These are phyloP conservation scores for Porites cylindrica DNA, from an alignment of 92 coral and sea anemone species.

Conservation along the genomic window DNA sequence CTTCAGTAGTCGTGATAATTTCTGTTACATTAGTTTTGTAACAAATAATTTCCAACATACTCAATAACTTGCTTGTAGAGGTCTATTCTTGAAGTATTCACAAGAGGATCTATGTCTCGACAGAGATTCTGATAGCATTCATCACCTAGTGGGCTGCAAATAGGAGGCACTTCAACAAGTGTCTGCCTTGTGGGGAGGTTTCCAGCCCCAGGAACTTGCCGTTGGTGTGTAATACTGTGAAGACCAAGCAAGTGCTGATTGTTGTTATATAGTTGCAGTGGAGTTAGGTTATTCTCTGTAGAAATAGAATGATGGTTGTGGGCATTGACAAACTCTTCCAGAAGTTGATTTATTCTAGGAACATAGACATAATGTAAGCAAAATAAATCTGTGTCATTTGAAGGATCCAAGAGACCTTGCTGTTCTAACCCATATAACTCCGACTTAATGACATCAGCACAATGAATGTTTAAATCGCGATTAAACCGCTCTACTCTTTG, in stretches of 20 bases:
- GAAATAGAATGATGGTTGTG: constrained; percentile 66
- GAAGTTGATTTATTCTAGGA: constrained; percentile 56
- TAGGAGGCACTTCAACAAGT: too few relatives aligned
- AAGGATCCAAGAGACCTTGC: constrained; percentile 61
- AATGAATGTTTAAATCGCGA: constrained; percentile 50
- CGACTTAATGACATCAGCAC: constrained; percentile 44
- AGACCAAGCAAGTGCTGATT: constrained; percentile 53
- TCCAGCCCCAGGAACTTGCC: background rate
- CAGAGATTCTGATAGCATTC: constrained; percentile 37
- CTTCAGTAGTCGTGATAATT: too few relatives aligned
- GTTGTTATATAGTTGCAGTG: constrained; percentile 60
- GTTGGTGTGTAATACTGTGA: constrained; percentile 44
- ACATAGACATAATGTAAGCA: constrained; percentile 68
- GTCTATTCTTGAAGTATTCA: too few relatives aligned
- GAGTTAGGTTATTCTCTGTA: constrained; percentile 66
- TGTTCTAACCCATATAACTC: constrained; percentile 61
- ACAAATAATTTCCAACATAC: too few relatives aligned
- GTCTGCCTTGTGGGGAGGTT: too few relatives aligned
- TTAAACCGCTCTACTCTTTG: constrained; percentile 66
- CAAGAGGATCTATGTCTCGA: constrained; percentile 38
- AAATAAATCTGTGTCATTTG: constrained; percentile 65
- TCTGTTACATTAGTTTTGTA: too few relatives aligned
- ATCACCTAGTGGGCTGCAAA: constrained; percentile 1
- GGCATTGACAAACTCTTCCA: constrained; percentile 54
- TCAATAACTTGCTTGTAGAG: too few relatives aligned